phyloP scores from a whole-genome alignment of 2,797 vertebrate genomes.

The Enteromius trimaculatus region DNA sequence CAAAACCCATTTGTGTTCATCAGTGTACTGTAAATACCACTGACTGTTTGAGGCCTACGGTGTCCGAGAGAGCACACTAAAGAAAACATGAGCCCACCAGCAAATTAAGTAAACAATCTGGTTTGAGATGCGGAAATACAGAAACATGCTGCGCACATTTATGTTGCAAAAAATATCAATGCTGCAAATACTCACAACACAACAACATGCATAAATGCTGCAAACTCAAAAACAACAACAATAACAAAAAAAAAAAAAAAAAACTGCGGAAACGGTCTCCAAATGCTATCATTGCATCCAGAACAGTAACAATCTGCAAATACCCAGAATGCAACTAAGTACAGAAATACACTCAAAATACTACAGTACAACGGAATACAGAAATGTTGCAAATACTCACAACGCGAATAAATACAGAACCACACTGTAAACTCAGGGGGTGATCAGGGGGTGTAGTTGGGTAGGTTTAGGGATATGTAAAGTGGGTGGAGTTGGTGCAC shows the following conservation, averaged over 20 bases:
- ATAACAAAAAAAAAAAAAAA: neutral
- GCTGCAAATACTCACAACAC: neutral
- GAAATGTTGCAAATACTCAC: neutral
- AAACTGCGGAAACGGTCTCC: accelerated
- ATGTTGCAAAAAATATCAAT: neutral
- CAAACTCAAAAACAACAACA: neutral
- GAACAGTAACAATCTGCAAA: neutral
- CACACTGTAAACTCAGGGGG: too few relatives aligned
- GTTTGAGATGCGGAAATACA: neutral
- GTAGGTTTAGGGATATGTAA: too few relatives aligned
- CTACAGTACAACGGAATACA: neutral
- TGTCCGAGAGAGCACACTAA: too few relatives aligned
- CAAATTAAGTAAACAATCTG: too few relatives aligned
- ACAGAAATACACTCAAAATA: neutral
- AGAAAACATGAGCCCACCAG: too few relatives aligned
- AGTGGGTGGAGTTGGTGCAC: too few relatives aligned
- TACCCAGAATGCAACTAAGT: neutral
- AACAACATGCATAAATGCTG: neutral
- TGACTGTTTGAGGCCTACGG: neutral
- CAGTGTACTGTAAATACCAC: neutral
- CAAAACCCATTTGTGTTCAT: neutral
- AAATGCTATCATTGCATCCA: accelerated
- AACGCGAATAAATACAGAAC: too few relatives aligned
- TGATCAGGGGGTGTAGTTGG: too few relatives aligned
- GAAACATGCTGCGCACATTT: neutral